phyloP scores from a whole-genome alignment of 23 tunicate genomes.

The Oikopleura albicans region DNA sequence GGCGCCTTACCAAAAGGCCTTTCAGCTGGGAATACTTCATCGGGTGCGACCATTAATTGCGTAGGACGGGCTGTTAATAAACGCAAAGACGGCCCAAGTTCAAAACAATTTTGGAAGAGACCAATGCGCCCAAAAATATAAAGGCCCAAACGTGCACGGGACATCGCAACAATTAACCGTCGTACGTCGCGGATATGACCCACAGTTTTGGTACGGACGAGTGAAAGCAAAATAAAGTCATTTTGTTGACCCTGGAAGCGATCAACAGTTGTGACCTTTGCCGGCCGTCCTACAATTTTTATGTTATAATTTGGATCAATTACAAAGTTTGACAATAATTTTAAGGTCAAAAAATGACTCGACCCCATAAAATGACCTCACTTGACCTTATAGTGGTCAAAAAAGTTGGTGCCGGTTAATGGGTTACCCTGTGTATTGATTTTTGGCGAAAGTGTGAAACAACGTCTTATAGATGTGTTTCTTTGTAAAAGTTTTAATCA shows the following conservation, averaged over 20 bases:
- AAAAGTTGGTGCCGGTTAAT: no score
- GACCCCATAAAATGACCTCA: no score
- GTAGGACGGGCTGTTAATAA: slow-evolving; percentile 45
- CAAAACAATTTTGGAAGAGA: slow-evolving; percentile 77
- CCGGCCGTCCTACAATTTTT: slow-evolving; percentile 28
- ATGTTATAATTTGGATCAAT: no score
- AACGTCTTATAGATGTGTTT: no score
- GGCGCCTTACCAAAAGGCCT: slow-evolving; percentile 10
- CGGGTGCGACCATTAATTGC: slow-evolving; percentile 37
- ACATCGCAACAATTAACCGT: slow-evolving; percentile 90
- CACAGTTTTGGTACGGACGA: slow-evolving; percentile 72
- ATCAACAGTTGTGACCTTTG: slow-evolving; percentile 93
- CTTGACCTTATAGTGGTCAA: no score
- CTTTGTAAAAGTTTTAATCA: no score
- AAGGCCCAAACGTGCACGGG: slow-evolving; percentile 80
- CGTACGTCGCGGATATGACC: slow-evolving; percentile 93
- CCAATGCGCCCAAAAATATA: slow-evolving; percentile 68
- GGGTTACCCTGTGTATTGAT: no score
- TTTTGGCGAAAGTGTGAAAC: no score
- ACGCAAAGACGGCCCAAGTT: slow-evolving; percentile 52
- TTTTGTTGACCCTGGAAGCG: slow-evolving; percentile 97
- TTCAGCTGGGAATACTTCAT: slow-evolving; percentile 26
- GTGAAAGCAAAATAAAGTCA: slow-evolving; percentile 82
- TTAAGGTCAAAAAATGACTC: no score
- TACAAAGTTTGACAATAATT: no score